Conservation (phyloP, 2,113 vertebrate genomes). For the Delphinapterus leucas region DNA sequence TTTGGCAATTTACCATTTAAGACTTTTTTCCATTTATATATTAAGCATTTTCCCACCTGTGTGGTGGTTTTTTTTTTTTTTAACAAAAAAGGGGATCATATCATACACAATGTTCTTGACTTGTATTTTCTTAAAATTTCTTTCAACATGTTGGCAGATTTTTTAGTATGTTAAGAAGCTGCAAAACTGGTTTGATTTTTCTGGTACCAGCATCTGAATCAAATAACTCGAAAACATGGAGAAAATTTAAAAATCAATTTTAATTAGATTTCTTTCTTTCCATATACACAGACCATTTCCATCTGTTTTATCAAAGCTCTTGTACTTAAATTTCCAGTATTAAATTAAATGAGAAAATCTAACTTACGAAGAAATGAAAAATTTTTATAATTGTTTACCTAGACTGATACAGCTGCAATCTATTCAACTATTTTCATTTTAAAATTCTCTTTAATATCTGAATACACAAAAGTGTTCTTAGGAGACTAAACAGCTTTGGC, state of each 20-base stretch:
- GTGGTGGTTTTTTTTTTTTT: not conserved
- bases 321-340: not conserved
- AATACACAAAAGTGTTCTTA: not conserved
- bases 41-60: not conserved
- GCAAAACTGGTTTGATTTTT: not conserved
- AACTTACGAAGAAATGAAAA: not conserved
- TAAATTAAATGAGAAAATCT: not conserved
- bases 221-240: not conserved
- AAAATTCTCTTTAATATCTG: not conserved
- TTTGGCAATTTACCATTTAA: not conserved
- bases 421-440: slow-evolving; percentile 2
- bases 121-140: not conserved
- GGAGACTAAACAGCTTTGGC: not conserved
- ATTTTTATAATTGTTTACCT: not conserved
- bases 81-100: not conserved
- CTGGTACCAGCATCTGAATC: not conserved
- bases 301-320: not conserved
- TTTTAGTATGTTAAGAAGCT: not conserved
- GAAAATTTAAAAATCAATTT: slow-evolving; percentile 12
- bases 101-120: not conserved
- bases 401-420: not conserved
- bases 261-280: slow-evolving; percentile 21
- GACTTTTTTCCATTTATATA: not conserved
- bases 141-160: not conserved
- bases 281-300: not conserved